Base-by-base conservation (phyloP, 2,888 invertebrate species). In the Lithophane semibrunnea region DNA sequence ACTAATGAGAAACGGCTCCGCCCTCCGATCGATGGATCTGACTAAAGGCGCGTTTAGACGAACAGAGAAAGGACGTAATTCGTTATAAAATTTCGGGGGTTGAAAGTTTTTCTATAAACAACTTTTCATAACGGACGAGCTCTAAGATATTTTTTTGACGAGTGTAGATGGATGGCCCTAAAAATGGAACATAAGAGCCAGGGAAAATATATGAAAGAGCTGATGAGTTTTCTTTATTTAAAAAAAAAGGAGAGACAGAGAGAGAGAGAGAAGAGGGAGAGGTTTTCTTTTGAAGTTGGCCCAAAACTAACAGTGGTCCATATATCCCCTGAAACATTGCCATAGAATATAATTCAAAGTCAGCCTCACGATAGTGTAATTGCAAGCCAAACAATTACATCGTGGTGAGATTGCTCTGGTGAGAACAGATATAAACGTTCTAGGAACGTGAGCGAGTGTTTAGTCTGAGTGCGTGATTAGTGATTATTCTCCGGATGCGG, bases 1-100 rank as follows among this genome's bases (percentile, higher is more conserved):
- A 79, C 75, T 81, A 91, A 91, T 89, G 81, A 80, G 82, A 64
- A 44, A 58, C 49, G 65, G 75, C 61, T 65, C 75, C 85, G 64
- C 72, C 65, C 73, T 60, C 64, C 71, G 80, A 80, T 87, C 75
- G 80, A 87, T 77, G 74, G 63, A 73, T 66, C 65, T 37, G 21
- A 13, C 37, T 75, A 68, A 75, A 82, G 82, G 49, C 60, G 58
- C 42, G 63, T 56, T 54, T 24, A 75, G 49, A 67, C 44, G 13
- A n/a, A n/a, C n/a, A 37, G 37, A 70, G 16, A 69, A 54, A 69
- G 9, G 13, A 21, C 12, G 37, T 5, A 64, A 64, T 44, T 44
- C 0, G 37, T 3, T 2, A 37, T 37, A 3, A 37, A 37, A 37
- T 37, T 24, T 37, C 9, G 8, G 21, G 24, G 44, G 1, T 3